phyloP scores from a whole-genome alignment of 2,113 vertebrate genomes.

The Salminus brasiliensis region DNA sequence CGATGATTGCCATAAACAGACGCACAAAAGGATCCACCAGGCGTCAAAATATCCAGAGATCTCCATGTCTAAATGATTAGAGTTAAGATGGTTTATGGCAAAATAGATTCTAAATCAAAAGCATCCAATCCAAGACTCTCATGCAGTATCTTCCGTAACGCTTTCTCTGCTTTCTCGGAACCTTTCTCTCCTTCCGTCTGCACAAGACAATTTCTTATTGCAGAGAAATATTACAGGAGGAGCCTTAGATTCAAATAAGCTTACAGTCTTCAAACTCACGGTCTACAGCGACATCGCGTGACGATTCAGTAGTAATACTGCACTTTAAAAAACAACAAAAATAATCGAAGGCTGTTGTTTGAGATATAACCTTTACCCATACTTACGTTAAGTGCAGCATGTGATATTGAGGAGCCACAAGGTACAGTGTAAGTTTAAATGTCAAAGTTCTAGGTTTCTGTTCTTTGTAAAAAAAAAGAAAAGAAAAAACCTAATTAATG shows the following conservation, averaged over 20 bases:
- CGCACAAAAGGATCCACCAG: slow-evolving; percentile 55
- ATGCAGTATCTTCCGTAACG: neutral
- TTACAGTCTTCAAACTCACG: slow-evolving; percentile 5
- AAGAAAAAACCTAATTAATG: too few species aligned
- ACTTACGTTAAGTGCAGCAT: too few species aligned
- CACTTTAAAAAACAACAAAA: neutral
- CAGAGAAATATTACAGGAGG: slow-evolving; percentile 20
- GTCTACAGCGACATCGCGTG: slow-evolving; percentile 42
- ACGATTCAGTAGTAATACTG: neutral
- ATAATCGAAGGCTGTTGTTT: neutral
- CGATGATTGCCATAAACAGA: slow-evolving; percentile 48
- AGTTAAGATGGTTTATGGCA: neutral
- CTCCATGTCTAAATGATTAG: slow-evolving; percentile 2
- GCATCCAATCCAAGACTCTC: neutral
- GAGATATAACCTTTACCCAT: neutral
- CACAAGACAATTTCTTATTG: neutral
- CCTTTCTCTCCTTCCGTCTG: too few species aligned
- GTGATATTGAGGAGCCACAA: neutral
- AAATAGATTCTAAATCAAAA: neutral
- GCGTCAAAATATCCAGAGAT: slow-evolving; percentile 9
- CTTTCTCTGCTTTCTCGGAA: neutral
- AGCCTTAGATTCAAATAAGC: neutral
- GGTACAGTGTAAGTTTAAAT: too few species aligned
- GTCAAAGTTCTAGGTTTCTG: too few species aligned
- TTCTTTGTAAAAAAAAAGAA: too few species aligned